Evolutionary conservation across 2,888 invertebrate genomes (phyloP).

Genomic region (Actias luna): DNA sequence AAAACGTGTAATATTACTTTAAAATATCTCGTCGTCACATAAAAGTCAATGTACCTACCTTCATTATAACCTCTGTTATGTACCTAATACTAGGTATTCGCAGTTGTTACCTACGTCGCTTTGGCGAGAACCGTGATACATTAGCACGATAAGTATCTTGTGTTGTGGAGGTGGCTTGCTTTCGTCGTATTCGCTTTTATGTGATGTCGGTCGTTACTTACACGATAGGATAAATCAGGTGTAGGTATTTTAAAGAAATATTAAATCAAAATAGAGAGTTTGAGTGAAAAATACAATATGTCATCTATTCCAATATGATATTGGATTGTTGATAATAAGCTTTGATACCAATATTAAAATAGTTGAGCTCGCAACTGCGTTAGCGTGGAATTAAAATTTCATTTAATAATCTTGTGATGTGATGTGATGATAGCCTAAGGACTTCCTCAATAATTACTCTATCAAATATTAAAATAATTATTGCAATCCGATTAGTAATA

Average conservation of each 20-base stretch:
- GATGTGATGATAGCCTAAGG: no score
- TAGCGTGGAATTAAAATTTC: no score
- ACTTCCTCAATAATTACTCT: no score
- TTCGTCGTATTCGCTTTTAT: not conserved
- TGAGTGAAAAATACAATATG: not conserved
- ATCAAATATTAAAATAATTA: no score
- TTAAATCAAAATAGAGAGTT: not conserved
- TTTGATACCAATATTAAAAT: no score
- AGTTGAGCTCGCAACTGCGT: no score
- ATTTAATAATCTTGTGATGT: no score
- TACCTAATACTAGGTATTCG: not conserved
- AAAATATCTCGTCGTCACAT: not conserved
- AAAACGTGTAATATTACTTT: no score
- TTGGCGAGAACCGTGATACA: constrained; percentile 1
- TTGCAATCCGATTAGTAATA: no score
- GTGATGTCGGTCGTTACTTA: not conserved
- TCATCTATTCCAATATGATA: not conserved
- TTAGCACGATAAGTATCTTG: not conserved
- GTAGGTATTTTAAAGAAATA: not conserved
- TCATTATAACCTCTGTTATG: not conserved
- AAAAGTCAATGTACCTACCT: not conserved
- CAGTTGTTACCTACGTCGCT: not conserved
- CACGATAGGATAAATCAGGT: not conserved
- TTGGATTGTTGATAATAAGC: not conserved
- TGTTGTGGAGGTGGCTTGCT: not conserved